Conservation (phyloP, 2,797 vertebrate genomes). For the Sebastes nivosus region DNA sequence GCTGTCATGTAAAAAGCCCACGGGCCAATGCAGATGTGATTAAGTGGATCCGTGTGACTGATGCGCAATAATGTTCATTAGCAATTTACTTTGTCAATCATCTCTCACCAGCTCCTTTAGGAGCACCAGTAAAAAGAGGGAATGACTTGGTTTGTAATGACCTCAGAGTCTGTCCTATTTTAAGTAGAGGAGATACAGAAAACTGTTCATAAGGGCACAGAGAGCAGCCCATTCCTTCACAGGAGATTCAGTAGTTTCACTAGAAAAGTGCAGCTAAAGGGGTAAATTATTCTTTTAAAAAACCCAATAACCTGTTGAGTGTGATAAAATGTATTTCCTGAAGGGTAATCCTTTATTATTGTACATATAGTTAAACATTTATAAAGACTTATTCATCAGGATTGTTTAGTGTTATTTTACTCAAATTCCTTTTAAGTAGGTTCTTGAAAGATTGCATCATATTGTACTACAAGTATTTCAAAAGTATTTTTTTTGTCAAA, state of each 20-base stretch:
- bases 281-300: background rate
- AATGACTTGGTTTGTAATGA: background rate
- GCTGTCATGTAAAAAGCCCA: background rate
- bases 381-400: background rate
- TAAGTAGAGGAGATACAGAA: background rate
- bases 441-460: background rate
- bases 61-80: background rate
- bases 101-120: background rate
- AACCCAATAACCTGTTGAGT: background rate
- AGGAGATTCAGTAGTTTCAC: background rate
- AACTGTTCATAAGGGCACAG: background rate
- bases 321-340: background rate
- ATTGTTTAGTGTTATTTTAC: background rate
- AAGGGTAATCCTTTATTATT: background rate
- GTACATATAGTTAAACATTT: background rate
- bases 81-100: background rate
- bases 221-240: background rate
- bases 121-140: background rate
- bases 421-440: background rate
- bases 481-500: background rate
- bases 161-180: constrained; percentile 10
- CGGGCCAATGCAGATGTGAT: background rate
- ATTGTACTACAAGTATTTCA: background rate
- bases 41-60: background rate
- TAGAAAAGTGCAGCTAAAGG: background rate